Conservation (phyloP, 1,140 invertebrate species). For the Orchestia grillus region DNA sequence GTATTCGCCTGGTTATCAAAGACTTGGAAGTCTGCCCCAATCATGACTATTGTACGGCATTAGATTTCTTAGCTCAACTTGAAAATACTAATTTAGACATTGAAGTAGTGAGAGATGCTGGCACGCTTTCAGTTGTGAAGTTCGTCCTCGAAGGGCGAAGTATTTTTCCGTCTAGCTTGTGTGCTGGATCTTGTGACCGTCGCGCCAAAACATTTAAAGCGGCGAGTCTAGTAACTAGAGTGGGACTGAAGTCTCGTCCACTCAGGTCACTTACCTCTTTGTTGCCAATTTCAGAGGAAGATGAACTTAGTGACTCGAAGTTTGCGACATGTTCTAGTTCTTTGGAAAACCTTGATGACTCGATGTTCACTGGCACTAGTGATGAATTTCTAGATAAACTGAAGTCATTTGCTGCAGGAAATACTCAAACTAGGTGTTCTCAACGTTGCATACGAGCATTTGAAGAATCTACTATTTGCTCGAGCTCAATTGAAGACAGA, state of each 20-base stretch:
- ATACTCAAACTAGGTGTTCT: neutral
- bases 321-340: neutral
- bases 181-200: neutral
- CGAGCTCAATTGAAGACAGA: neutral
- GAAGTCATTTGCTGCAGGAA: neutral
- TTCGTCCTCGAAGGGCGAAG: neutral
- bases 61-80: neutral
- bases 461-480: neutral
- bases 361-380: neutral
- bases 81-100: neutral
- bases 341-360: neutral
- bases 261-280: neutral
- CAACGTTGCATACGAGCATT: neutral
- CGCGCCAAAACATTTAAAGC: neutral
- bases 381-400: neutral
- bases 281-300: neutral
- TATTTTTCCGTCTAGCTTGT: neutral
- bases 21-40: neutral
- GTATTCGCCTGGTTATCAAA: neutral
- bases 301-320: neutral
- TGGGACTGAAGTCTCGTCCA: neutral
- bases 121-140: neutral
- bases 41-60: neutral
- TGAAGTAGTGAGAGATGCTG: neutral
- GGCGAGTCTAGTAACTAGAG: neutral